Conservation (phyloP, 1,140 invertebrate species). For the Coptotermes formosanus region DNA sequence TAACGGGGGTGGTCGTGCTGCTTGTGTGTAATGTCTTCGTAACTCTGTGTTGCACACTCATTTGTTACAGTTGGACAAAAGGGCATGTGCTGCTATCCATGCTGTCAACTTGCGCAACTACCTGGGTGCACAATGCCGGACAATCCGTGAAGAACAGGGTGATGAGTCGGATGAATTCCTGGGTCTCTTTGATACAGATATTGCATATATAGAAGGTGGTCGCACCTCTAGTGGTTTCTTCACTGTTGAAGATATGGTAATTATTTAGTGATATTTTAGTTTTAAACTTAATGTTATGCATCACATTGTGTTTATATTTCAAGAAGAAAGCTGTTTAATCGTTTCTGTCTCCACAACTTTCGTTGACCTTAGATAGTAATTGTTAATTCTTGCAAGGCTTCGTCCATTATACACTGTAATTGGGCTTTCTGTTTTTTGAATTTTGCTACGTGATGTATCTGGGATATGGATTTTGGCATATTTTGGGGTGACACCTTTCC, state of each 20-base stretch:
- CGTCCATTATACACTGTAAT: too few relatives aligned
- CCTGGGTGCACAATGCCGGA: conserved; percentile 92
- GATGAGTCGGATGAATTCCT: conserved; percentile 98
- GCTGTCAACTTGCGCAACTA: conserved; percentile 97
- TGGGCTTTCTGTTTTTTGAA: too few relatives aligned
- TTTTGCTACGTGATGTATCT: too few relatives aligned
- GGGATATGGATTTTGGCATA: too few relatives aligned
- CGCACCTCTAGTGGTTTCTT: conserved; percentile 96
- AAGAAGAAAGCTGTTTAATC: too few relatives aligned
- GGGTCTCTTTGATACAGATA: conserved; percentile 84
- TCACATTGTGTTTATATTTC: too few relatives aligned
- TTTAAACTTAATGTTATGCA: too few relatives aligned
- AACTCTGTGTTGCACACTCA: not conserved
- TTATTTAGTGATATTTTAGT: too few relatives aligned
- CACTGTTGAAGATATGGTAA: conserved; percentile 89
- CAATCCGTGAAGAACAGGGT: conserved; percentile 93
- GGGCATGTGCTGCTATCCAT: conserved; percentile 98
- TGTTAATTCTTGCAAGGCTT: too few relatives aligned
- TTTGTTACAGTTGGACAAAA: conserved; percentile 81
- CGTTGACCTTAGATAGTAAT: too few relatives aligned
- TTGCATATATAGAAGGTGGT: conserved; percentile 97
- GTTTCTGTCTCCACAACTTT: too few relatives aligned
- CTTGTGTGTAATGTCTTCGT: not conserved
- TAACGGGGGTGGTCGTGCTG: not conserved
- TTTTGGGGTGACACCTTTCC: too few relatives aligned